These are phyloP conservation scores for Cryptoleucopteryx plumbea DNA, from an alignment of 2,113 vertebrate genomes.

Conservation along the genomic window DNA sequence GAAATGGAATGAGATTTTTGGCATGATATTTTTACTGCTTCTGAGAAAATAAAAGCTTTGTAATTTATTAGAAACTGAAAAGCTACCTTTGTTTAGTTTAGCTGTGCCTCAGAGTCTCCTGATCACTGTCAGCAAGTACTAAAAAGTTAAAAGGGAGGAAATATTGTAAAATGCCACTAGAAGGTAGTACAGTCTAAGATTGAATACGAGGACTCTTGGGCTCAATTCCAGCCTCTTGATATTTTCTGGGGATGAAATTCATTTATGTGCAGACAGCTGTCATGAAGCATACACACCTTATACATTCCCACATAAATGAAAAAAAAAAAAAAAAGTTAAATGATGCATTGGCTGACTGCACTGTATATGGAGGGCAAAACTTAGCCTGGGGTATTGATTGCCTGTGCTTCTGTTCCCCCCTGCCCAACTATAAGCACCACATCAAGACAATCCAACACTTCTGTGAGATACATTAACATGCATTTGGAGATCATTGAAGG, in stretches of 20 bases:
- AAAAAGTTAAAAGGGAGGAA: background rate
- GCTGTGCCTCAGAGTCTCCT: background rate
- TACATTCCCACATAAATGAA: background rate
- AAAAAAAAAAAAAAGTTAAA: background rate
- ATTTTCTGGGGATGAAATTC: background rate
- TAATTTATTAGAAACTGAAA: background rate
- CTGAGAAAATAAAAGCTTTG: background rate
- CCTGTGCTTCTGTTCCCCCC: background rate
- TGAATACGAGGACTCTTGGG: background rate
- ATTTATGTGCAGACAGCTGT: background rate
- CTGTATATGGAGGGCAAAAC: background rate
- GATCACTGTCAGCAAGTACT: background rate
- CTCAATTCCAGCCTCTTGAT: background rate
- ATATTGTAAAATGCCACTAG: background rate
- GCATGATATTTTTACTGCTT: background rate
- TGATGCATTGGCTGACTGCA: background rate
- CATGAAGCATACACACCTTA: background rate
- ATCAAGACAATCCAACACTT: background rate
- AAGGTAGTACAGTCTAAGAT: background rate
- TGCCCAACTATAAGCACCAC: background rate
- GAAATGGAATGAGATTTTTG: background rate
- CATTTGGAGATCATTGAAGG: background rate
- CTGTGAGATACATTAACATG: background rate
- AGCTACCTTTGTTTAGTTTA: background rate
- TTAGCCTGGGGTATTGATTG: background rate